Evolutionary conservation across 2,888 invertebrate genomes (phyloP), one percentile per base, ranked within the genome.

Genomic region (Ormyrus nitidulus): DNA sequence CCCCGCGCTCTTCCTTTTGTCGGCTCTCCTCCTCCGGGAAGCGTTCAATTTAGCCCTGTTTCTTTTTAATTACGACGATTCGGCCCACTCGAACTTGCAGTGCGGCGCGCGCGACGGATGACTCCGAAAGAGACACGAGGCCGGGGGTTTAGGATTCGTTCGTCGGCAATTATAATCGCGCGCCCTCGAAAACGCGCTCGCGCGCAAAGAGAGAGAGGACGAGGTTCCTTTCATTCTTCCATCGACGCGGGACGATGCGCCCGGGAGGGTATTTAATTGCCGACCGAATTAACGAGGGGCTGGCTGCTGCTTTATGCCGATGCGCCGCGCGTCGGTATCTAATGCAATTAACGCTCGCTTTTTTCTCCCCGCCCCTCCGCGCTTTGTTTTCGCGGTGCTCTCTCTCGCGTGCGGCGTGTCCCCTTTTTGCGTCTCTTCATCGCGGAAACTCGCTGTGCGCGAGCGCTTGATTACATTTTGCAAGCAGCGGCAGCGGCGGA

Each of bases 271-370:
- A 65, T 74, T 79, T 70, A 64, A 70, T 75, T 71, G 65, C 64
- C 70, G 59, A 6, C 66, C 72, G 66, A 61, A 78, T 79, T 79
- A 70, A 75, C 74, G 73, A 70, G 74, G 58, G 59, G 49, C 44
- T 71, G 7, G 19, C 13, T 54, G 54, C 54, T 49, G 65, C 59
- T 34, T 80, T 66, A 61, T 78, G 56, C 53, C n/a, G 19, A 54
- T 65, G 64, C 62, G 34, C 11, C 49, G 34, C 58, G 51, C 34
- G 44, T 11, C 13, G 54, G 46, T 79, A 70, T 75, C 71, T 76
- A 72, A 76, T 59, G 80, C 71, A 80, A 80, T 80, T 81, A 79
- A 48, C 58, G 66, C 66, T 54, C 51, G 72, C 77, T 66, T 81
- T 81, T 81, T 62, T 11, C 54, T 13, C 62, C 9, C 8, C 10